Percentiles rank a stretch among this genome's conserved stretches.
These are phyloP conservation scores for Myathropa florea DNA, from an alignment of 2,888 invertebrate genomes.

Conservation along the genomic window DNA sequence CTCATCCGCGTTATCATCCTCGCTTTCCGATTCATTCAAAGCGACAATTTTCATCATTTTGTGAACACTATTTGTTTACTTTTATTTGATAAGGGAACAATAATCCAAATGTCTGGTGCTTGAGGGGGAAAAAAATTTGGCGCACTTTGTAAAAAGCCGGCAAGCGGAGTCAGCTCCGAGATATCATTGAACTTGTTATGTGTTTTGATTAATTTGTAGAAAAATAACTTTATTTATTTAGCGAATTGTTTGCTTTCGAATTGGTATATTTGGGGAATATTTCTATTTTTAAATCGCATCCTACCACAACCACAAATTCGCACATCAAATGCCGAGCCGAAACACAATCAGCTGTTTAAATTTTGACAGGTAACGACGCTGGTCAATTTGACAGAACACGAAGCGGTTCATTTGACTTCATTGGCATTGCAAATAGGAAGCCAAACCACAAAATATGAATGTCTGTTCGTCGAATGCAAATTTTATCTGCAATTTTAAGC, in stretches of 20 bases:
- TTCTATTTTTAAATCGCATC: background rate
- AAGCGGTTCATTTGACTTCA: background rate
- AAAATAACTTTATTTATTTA: background rate
- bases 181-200: background rate
- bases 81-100: background rate
- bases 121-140: background rate
- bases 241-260: background rate
- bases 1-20: conserved; percentile 63
- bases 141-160: conserved; percentile 30
- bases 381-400: background rate
- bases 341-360: conserved; percentile 18
- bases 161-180: background rate
- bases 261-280: background rate
- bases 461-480: too few relatives aligned
- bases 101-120: background rate
- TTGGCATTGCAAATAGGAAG: background rate
- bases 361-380: background rate
- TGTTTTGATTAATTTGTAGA: background rate
- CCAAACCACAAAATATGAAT: background rate
- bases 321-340: background rate
- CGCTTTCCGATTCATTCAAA: conserved; percentile 71
- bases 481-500: too few relatives aligned
- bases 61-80: background rate
- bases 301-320: background rate
- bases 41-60: conserved; percentile 74